Evolutionary conservation across 2,888 invertebrate genomes (phyloP), one percentile per base, ranked within the genome.

Genomic region (Hedychridium roseum): DNA sequence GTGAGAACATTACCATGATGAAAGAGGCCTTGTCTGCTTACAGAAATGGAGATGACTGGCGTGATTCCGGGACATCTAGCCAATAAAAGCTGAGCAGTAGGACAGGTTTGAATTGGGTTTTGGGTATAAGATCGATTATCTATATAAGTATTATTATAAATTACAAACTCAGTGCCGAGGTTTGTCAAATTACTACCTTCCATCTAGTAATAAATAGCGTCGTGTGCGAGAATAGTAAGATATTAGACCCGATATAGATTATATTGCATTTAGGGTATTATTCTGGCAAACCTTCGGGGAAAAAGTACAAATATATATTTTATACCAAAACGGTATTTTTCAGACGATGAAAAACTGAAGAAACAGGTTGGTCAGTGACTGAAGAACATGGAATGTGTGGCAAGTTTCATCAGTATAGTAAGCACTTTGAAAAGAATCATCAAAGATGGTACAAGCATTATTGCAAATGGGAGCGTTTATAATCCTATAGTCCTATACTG

Each of bases 51-150:
- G 72, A 69, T 37, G 65, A 73, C 55, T 67, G 69, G 61, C 64
- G 63, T 28, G 68, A 68, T 55, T 72, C 68, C 14, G 68, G 67
- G 38, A 66, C 70, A 54, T 72, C 69, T 54, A 71, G 66, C 43
- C 67, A 71, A 57, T 73, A 63, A 73, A 54, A 43, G 50, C 57
- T 57, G 44, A 47, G 54, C 60, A 56, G 57, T 54, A 64, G 66
- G 66, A 69, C 66, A 73, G 70, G 72, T 73, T 73, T 71, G 73
- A 64, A 60, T 62, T 68, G 60, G 70, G 67, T 68, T 73, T 66
- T 63, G 64, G 65, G 68, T 71, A 71, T 62, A 72, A 65, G 66
- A 61, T 70, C 64, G 63, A 54, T 61, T 66, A 35, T n/a, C n/a
- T n/a, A n/a, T n/a, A n/a, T n/a, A n/a, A n/a, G n/a, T n/a, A n/a